Evolutionary conservation across 2,888 invertebrate genomes (phyloP).

Genomic region (Habrosyne pyritoides): DNA sequence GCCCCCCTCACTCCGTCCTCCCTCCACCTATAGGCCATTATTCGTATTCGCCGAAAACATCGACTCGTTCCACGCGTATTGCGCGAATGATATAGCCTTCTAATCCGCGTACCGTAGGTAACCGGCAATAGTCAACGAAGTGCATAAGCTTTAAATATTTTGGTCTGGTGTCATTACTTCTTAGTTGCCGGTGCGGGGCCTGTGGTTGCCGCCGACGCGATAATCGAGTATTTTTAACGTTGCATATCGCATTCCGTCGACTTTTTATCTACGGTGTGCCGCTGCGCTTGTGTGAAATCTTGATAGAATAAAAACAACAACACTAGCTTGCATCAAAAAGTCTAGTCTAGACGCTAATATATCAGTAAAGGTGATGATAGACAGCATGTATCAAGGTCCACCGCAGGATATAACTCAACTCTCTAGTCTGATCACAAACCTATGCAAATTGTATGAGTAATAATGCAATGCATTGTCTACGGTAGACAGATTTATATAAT

Average conservation of each 20-base stretch:
- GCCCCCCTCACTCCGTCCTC: slow-evolving; percentile 63
- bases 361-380: slow-evolving; percentile 26
- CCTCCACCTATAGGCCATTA: slow-evolving; percentile 64
- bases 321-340: slow-evolving; percentile 27
- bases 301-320: slow-evolving; percentile 38
- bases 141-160: slow-evolving; percentile 32
- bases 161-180: slow-evolving; percentile 33
- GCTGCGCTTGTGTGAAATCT: slow-evolving; percentile 42
- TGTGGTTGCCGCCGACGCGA: slow-evolving; percentile 52
- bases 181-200: slow-evolving; percentile 40
- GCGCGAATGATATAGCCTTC: slow-evolving; percentile 46
- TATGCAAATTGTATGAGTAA: slow-evolving; percentile 47
- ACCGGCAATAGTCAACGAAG: slow-evolving; percentile 54
- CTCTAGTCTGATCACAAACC: slow-evolving; percentile 32
- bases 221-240: slow-evolving; percentile 69
- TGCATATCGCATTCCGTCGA: slow-evolving; percentile 61
- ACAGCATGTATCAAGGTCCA: slow-evolving; percentile 37
- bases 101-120: slow-evolving; percentile 29
- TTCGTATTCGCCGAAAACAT: slow-evolving; percentile 65
- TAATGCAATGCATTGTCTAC: slow-evolving; percentile 24
- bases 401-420: slow-evolving; percentile 24
- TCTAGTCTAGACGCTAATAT: slow-evolving; percentile 32
- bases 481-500: slow-evolving; percentile 32
- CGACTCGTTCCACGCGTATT: slow-evolving; percentile 51
- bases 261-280: slow-evolving; percentile 51